phyloP scores from a whole-genome alignment of 2,113 vertebrate species.

The Tursiops truncatus region DNA sequence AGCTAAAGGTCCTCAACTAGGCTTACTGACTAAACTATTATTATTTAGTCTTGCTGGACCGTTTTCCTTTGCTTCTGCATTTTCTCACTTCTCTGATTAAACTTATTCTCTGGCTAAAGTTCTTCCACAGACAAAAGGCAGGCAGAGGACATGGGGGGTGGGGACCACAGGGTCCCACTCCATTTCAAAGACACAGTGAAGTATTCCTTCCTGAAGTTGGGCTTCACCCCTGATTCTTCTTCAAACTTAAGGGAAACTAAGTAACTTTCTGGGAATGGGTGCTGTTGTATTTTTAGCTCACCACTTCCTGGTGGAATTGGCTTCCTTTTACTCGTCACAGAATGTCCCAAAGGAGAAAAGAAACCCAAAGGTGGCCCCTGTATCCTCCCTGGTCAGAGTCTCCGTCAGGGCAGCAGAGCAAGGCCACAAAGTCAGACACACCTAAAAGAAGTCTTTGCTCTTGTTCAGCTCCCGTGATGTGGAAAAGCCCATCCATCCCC shows the following conservation, averaged over 20 bases:
- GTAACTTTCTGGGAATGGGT: not conserved
- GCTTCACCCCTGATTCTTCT: not conserved
- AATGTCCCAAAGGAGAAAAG: not conserved
- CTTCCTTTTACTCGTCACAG: not conserved
- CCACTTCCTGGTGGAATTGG: not conserved
- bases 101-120: too few relatives aligned
- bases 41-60: too few relatives aligned
- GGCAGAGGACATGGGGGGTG: too few relatives aligned
- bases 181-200: not conserved
- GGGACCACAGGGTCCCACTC: too few relatives aligned
- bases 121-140: too few relatives aligned
- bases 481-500: constrained; percentile 24
- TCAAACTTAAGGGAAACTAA: not conserved
- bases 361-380: not conserved
- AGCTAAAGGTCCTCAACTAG: too few relatives aligned
- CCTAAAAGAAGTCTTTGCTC: not conserved
- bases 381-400: not conserved
- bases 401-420: not conserved
- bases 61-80: too few relatives aligned
- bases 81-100: too few relatives aligned
- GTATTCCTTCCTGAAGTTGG: not conserved
- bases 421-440: not conserved
- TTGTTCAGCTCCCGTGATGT: not conserved
- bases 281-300: not conserved
- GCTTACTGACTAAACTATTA: too few relatives aligned